phyloP scores from a whole-genome alignment of 2,888 invertebrate species.

The Automeris io region DNA sequence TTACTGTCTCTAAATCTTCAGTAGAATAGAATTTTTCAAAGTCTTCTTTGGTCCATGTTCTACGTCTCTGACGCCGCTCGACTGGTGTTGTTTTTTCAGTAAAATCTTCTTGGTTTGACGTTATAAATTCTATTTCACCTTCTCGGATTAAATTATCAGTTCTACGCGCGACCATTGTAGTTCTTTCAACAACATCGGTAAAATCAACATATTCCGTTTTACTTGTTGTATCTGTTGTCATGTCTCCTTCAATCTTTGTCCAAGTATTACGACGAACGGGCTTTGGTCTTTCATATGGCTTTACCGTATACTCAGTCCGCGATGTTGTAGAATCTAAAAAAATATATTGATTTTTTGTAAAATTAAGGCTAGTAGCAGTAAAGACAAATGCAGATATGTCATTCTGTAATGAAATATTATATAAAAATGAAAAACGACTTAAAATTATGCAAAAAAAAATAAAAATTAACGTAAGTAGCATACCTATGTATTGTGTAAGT shows the following conservation, averaged over 20 bases:
- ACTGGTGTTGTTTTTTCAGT: slow-evolving; percentile 75
- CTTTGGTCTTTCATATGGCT: slow-evolving; percentile 79
- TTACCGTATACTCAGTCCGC: slow-evolving; percentile 82
- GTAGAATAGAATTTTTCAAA: slow-evolving; percentile 82
- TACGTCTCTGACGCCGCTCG: slow-evolving; percentile 78
- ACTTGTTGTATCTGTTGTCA: slow-evolving; percentile 82
- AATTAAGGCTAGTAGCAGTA: too few relatives aligned
- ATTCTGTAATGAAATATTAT: too few relatives aligned
- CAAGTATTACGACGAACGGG: slow-evolving; percentile 85
- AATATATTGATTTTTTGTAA: too few relatives aligned
- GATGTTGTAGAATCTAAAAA: slow-evolving; percentile 82
- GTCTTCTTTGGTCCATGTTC: slow-evolving; percentile 85
- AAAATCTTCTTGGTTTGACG: slow-evolving; percentile 80
- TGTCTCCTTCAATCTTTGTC: slow-evolving; percentile 86
- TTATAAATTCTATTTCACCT: slow-evolving; percentile 82
- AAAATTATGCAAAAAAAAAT: too few relatives aligned
- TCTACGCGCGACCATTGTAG: slow-evolving; percentile 75
- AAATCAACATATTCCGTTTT: slow-evolving; percentile 82
- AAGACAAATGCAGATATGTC: too few relatives aligned
- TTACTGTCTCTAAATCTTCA: slow-evolving; percentile 71
- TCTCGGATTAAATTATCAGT: slow-evolving; percentile 82
- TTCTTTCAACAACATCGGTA: slow-evolving; percentile 75
- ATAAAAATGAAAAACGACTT: too few relatives aligned
- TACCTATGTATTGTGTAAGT: too few relatives aligned
- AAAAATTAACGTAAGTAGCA: too few relatives aligned